Conservation (phyloP, 2,888 invertebrate species). For the Epistrophe eligans region DNA sequence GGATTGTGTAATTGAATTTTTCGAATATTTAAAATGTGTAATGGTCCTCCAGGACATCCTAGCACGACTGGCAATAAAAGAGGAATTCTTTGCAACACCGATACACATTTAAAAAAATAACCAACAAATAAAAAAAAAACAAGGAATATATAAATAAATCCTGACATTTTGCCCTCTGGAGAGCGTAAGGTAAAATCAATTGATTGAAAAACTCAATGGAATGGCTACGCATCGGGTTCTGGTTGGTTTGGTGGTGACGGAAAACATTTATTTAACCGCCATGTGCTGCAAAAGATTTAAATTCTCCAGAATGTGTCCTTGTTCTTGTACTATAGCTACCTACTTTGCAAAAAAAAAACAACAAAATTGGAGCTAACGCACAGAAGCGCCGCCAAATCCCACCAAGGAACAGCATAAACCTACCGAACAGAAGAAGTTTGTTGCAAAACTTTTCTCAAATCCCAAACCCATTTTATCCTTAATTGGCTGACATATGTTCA, state of each 20-base stretch:
- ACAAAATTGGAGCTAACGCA: constrained; percentile 29
- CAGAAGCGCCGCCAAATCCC: constrained; percentile 22
- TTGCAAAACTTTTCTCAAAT: constrained; percentile 68
- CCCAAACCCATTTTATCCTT: constrained; percentile 68
- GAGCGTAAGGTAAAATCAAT: constrained; percentile 56
- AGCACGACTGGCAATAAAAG: constrained; percentile 34
- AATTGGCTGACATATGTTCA: constrained; percentile 76
- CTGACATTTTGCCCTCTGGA: constrained; percentile 24
- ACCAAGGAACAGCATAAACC: constrained; percentile 3
- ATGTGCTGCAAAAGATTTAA: constrained; percentile 70
- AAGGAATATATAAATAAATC: constrained; percentile 44
- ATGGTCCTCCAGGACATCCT: constrained; percentile 44
- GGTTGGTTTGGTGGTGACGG: not conserved
- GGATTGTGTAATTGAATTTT: constrained; percentile 72
- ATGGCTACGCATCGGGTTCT: not conserved
- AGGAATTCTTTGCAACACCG: not conserved
- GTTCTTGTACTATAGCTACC: not conserved
- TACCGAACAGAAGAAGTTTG: constrained; percentile 58
- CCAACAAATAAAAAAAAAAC: not conserved
- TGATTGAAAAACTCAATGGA: constrained; percentile 59
- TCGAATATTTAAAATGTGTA: constrained; percentile 63
- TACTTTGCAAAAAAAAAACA: constrained; percentile 1
- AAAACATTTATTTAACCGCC: constrained; percentile 66
- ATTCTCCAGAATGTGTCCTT: constrained; percentile 58
- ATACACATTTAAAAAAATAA: constrained; percentile 4